A percentile compares a stretch with the other conserved stretches of the same genome.
Evolutionary conservation across 2,888 invertebrate species (phyloP).

Genomic region (Tenthredo scrophulariae): DNA sequence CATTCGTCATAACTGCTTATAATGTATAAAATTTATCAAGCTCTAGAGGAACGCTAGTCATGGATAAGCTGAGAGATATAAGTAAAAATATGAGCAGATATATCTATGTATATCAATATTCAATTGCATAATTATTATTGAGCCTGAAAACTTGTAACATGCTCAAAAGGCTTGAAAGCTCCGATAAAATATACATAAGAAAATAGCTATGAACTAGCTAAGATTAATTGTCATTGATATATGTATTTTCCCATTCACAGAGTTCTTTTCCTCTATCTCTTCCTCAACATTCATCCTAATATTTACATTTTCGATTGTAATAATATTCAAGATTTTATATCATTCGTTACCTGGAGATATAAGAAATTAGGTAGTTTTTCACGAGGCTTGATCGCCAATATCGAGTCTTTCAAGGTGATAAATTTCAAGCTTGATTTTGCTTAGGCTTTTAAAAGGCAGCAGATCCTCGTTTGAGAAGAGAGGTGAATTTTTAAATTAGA

Average conservation of each 20-base stretch:
- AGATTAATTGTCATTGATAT: slow-evolving; percentile 14
- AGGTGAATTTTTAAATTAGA: neutral
- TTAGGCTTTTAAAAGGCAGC: neutral
- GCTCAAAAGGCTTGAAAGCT: slow-evolving; percentile 12
- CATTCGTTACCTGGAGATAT: neutral
- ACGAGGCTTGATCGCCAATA: neutral
- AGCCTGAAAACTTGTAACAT: slow-evolving; percentile 5
- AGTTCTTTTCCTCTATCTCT: neutral
- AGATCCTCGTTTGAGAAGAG: slow-evolving; percentile 4
- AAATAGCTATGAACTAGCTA: slow-evolving; percentile 46
- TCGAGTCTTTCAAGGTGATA: neutral
- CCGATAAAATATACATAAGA: slow-evolving; percentile 42
- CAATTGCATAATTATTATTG: slow-evolving; percentile 18
- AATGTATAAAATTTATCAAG: slow-evolving; percentile 22
- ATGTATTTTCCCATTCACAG: slow-evolving; percentile 2
- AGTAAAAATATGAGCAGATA: slow-evolving; percentile 30
- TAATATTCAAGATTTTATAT: slow-evolving; percentile 1
- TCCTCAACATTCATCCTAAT: slow-evolving; percentile 16
- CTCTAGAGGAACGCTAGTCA: slow-evolving; percentile 19
- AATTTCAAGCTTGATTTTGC: neutral
- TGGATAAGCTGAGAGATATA: slow-evolving; percentile 5
- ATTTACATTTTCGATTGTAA: neutral
- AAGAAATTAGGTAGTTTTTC: neutral
- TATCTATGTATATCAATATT: neutral
- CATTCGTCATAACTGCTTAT: neutral